phyloP scores from a whole-genome alignment of 2,113 vertebrate species.

The Anguilla japonica region DNA sequence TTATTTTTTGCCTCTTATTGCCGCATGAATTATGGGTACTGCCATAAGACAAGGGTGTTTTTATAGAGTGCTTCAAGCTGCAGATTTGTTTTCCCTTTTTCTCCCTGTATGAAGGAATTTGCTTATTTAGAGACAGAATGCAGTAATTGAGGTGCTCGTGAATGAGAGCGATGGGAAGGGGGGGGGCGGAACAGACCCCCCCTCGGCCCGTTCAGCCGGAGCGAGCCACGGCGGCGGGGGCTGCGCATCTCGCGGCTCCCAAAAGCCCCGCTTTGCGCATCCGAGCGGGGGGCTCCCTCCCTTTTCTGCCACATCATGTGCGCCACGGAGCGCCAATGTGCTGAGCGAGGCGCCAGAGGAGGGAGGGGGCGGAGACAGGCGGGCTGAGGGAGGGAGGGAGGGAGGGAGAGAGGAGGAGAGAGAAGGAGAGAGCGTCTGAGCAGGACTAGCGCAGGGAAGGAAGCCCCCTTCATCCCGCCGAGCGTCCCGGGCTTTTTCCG shows the following conservation, averaged over 20 bases:
- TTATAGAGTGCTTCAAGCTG: background rate
- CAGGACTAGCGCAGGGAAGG: slow-evolving; percentile 50
- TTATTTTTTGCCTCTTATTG: too few relatives aligned
- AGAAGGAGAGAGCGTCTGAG: slow-evolving; percentile 41
- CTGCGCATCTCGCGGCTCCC: slow-evolving; percentile 12
- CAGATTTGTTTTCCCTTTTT: background rate
- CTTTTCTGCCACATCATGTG: slow-evolving; percentile 64
- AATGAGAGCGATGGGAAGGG: background rate
- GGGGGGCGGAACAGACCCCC: background rate
- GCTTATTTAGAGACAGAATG: background rate
- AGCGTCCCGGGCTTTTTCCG: slow-evolving; percentile 45
- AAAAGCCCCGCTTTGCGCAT: slow-evolving; percentile 54
- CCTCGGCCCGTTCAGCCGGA: background rate
- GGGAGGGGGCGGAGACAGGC: slow-evolving; percentile 44
- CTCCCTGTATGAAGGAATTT: background rate
- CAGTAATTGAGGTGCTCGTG: background rate
- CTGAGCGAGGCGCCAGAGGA: slow-evolving; percentile 46
- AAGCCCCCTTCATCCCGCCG: slow-evolving; percentile 48
- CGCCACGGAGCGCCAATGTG: slow-evolving; percentile 13
- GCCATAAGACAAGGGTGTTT: too few relatives aligned
- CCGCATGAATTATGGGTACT: too few relatives aligned
- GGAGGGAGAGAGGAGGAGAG: slow-evolving; percentile 5
- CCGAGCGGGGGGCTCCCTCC: slow-evolving; percentile 70
- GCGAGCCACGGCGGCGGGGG: slow-evolving; percentile 28
- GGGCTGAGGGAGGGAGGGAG: slow-evolving; percentile 15